Evolutionary conservation across 2,797 vertebrate species (phyloP), one percentile per base, ranked within the genome.

Genomic region (Crenichthys baileyi): DNA sequence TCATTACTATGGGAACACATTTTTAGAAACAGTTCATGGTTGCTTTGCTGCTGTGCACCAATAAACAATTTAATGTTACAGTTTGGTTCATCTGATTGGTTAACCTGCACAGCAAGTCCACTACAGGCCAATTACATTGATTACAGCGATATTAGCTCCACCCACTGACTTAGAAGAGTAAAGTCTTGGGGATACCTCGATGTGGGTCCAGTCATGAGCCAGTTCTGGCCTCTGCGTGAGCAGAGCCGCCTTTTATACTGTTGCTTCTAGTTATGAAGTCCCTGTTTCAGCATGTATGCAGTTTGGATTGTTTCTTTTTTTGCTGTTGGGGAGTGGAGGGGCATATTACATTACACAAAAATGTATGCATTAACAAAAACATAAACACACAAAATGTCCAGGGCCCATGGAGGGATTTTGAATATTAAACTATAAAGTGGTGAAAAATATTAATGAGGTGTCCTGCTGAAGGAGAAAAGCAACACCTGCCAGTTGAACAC

Each of bases 401-500:
- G 36, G 36, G 36, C 36, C 36, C 36, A 36, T 36, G 36, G 36
- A 36, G 36, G 36, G 29, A 61, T 61, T 61, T 31, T 61, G 15
- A 61, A 16, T 61, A 31, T 18, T 18, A 31, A 61, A 48, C 9
- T 12, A 2, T 48, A 48, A 48, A 48, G 46, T 46, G 7, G 7
- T 46, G 44, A 7, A 46, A 46, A 7, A 51, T 53, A 53, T 20
- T 53, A 53, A n/a, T 74, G 78, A 89, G 86, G 83, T 91, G 85
- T 89, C 83, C 86, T 89, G 79, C 55, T 53, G 82, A 79, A 41
- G 63, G 36, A 41, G 76, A 74, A 84, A 79, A 81, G 73, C 75
- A 84, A 85, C 85, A 93, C 89, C 89, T 92, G 90, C 48, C 58
- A 72, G 36, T 18, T 79, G 60, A 68, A 22, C 80, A 80, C 60